Evolutionary conservation across 1,140 invertebrate species (phyloP).

Genomic region (Conus betulinus): DNA sequence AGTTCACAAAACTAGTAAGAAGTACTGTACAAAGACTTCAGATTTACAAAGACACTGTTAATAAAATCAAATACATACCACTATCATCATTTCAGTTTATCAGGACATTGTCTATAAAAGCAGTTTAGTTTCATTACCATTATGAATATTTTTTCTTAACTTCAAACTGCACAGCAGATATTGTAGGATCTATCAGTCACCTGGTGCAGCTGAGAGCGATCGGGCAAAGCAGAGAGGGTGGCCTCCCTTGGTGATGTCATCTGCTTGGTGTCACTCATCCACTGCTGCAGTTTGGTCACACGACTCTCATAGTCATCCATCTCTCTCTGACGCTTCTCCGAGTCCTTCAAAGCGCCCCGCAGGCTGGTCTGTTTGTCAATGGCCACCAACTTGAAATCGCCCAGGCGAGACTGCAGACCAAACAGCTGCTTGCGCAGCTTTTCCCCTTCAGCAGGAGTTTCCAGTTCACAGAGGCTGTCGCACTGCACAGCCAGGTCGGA

Average conservation of each 20-base stretch:
- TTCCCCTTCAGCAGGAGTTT: slow-evolving; percentile 74
- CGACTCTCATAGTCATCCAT: slow-evolving; percentile 84
- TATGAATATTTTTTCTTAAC: background rate
- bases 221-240: slow-evolving; percentile 72
- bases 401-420: slow-evolving; percentile 77
- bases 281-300: slow-evolving; percentile 86
- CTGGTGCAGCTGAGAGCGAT: slow-evolving; percentile 74
- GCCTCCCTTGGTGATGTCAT: slow-evolving; percentile 74
- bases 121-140: too few relatives aligned
- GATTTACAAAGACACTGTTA: too few relatives aligned
- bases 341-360: slow-evolving; percentile 76
- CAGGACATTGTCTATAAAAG: too few relatives aligned
- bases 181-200: slow-evolving; percentile 62
- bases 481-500: slow-evolving; percentile 79
- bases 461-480: slow-evolving; percentile 75
- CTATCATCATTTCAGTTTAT: too few relatives aligned
- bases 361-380: slow-evolving; percentile 75
- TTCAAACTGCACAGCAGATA: background rate
- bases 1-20: too few relatives aligned
- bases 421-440: slow-evolving; percentile 78
- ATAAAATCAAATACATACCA: too few relatives aligned
- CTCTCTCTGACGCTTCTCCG: slow-evolving; percentile 82
- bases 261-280: slow-evolving; percentile 80
- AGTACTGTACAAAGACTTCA: too few relatives aligned
- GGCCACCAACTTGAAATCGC: slow-evolving; percentile 62